Percentiles rank a stretch among this genome's conserved stretches.
phyloP scores from a whole-genome alignment of 37 sponge, comb jelly and placozoan genomes.

The Chondrosia reniformis region DNA sequence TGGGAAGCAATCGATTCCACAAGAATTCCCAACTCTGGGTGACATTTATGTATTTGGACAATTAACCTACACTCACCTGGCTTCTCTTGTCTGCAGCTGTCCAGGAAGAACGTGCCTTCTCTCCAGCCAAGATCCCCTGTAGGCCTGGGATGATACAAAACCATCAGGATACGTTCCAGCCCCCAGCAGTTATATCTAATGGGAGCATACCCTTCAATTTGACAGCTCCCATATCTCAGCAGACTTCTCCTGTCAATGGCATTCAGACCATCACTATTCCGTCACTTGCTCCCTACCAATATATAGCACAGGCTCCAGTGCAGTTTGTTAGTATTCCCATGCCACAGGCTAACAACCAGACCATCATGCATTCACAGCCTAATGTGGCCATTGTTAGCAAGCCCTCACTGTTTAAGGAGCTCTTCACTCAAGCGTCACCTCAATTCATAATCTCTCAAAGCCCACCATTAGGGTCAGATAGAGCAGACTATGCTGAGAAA shows the following conservation, averaged over 20 bases:
- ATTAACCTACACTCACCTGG: too few relatives aligned
- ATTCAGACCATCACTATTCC: constrained; percentile 3
- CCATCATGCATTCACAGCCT: not conserved
- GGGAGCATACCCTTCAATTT: not conserved
- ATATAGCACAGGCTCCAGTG: not conserved
- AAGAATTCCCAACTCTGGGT: too few relatives aligned
- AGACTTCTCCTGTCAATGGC: not conserved
- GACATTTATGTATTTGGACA: too few relatives aligned
- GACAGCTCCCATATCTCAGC: too few relatives aligned
- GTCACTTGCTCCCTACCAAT: not conserved
- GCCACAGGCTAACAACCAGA: not conserved
- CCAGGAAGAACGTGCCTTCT: constrained; percentile 78
- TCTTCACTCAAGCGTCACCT: not conserved
- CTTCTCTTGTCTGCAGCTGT: constrained; percentile 56
- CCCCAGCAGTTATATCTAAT: not conserved
- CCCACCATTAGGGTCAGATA: not conserved
- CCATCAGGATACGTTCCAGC: not conserved
- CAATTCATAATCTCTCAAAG: not conserved
- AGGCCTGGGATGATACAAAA: constrained; percentile 8
- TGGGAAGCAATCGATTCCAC: too few relatives aligned
- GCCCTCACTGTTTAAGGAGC: not conserved
- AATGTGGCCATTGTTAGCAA: not conserved
- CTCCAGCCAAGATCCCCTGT: constrained; percentile 18
- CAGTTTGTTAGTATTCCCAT: constrained; percentile 15
- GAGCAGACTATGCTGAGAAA: not conserved